Base-by-base conservation (phyloP, 2,888 invertebrate species). In the Listrodromus nycthemerus region DNA sequence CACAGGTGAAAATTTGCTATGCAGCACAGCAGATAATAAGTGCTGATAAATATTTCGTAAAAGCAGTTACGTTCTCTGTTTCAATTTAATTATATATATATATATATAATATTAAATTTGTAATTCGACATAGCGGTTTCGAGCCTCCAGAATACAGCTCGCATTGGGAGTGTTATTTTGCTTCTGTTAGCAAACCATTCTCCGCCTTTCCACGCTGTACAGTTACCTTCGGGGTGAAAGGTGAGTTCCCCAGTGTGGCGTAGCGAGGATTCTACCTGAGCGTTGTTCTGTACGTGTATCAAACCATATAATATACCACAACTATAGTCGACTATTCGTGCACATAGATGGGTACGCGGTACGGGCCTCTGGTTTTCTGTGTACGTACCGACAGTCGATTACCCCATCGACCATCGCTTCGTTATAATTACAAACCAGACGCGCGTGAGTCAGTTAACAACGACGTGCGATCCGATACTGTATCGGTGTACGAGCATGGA, bases 221-320 rank as follows among this genome's bases (percentile, higher is more conserved):
- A 89, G 90, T 90, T 91, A 90, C 3, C 77, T 86, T 80, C 86
- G 66, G 89, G 89, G 89, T 90, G 90, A 91, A 91, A 91, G 90
- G 90, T 90, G 88, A 90, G 83, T 77, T 78, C 83, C 80, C 82
- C 71, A 74, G 79, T 45, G 66, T 8, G 21, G 63, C 37, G 52
- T 48, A n/a, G 27, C 66, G 82, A 76, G 80, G 76, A 80, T 83
- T 66, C 79, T 80, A 75, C 79, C 65, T 65, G 50, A 10, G 61
- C 58, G 21, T 65, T 50, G 50, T 61, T 45, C 27, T 77, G 33
- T 48, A 67, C 45, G 19, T 80, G 50, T 30, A 73, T 71, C 71
- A 63, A 52, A 33, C 55, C 52, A 71, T 8, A 67, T 67, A 67
- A 58, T 77, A 74, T 55, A 55, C 41, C n/a, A 37, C 19, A 19